phyloP scores from a whole-genome alignment of 2,888 invertebrate genomes.

The Drosophila mimica region DNA sequence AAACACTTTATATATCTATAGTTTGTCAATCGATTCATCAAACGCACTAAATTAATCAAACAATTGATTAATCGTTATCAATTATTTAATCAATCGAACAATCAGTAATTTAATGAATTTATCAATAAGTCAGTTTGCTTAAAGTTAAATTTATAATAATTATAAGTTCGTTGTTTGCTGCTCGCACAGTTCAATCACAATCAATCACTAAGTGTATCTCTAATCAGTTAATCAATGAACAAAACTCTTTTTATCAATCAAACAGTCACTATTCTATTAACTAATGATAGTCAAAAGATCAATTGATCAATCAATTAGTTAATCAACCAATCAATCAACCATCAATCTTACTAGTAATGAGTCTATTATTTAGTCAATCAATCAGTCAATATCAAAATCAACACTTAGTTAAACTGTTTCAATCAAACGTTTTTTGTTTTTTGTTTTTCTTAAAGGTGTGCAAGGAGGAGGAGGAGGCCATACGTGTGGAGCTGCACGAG shows the following conservation, averaged over 20 bases:
- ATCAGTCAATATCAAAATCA: neutral
- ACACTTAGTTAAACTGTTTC: neutral
- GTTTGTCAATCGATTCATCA: neutral
- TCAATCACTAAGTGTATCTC: neutral
- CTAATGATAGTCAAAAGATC: neutral
- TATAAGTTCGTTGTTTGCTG: neutral
- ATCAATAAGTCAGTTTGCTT: neutral
- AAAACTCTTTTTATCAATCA: too few relatives aligned
- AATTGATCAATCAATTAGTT: neutral
- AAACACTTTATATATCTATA: neutral
- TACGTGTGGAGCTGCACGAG: slow-evolving; percentile 98
- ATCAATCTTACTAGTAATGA: neutral
- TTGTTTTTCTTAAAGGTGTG: slow-evolving; percentile 85
- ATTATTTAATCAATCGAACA: neutral
- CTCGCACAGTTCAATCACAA: too few relatives aligned
- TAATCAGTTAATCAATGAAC: neutral
- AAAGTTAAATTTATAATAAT: too few relatives aligned
- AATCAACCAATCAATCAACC: neutral
- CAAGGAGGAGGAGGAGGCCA: slow-evolving; percentile 98
- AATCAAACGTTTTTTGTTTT: neutral
- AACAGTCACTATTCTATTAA: neutral
- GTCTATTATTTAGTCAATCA: neutral
- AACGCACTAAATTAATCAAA: neutral
- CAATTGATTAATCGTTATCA: neutral
- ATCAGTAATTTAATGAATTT: neutral